Percentiles rank a stretch among this genome's conserved stretches.
phyloP scores from a whole-genome alignment of 2,888 invertebrate genomes.

The Trichogramma dendrolimi region DNA sequence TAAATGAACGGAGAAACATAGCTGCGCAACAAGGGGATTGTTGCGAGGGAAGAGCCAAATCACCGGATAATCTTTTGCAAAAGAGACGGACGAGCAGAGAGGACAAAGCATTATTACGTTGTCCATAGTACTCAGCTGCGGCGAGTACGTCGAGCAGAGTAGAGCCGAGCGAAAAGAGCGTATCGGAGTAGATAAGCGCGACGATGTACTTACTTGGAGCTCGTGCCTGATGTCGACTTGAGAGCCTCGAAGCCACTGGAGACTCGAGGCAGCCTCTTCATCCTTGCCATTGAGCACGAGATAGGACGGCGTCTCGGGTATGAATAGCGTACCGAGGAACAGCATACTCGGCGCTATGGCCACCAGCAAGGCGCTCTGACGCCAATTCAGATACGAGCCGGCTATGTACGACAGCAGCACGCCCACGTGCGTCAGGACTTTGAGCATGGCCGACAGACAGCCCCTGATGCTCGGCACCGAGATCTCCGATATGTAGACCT shows the following conservation, averaged over 20 bases:
- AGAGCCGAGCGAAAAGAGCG: slow-evolving; percentile 5
- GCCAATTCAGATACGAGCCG: slow-evolving; percentile 80
- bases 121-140: background rate
- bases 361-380: slow-evolving; percentile 76
- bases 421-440: slow-evolving; percentile 81
- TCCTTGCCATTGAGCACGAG: slow-evolving; percentile 73
- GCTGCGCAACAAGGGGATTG: background rate
- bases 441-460: slow-evolving; percentile 79
- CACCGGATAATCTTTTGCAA: background rate
- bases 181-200: background rate
- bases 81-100: slow-evolving; percentile 5
- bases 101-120: background rate
- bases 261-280: slow-evolving; percentile 65
- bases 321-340: slow-evolving; percentile 70
- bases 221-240: slow-evolving; percentile 74
- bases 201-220: slow-evolving; percentile 49
- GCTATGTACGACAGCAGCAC: slow-evolving; percentile 78
- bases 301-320: slow-evolving; percentile 87
- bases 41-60: background rate
- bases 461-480: slow-evolving; percentile 83
- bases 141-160: slow-evolving; percentile 26
- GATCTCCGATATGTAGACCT: slow-evolving; percentile 88
- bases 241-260: slow-evolving; percentile 80
- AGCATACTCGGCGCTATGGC: slow-evolving; percentile 74
- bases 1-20: background rate